phyloP scores from a whole-genome alignment of 2,113 vertebrate genomes.

The Hyperoodon ampullatus region DNA sequence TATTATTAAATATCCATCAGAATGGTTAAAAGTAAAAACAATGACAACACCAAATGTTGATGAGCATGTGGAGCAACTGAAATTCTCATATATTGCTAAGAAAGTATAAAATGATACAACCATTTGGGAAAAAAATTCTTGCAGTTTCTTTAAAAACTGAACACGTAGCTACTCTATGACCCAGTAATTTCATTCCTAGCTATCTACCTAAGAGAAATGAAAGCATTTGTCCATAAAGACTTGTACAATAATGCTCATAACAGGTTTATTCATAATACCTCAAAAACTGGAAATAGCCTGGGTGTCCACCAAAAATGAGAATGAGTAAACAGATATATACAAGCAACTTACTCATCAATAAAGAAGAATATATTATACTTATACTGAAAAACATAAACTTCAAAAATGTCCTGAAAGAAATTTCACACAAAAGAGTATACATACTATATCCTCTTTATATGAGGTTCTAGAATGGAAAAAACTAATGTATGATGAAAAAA shows the following conservation, averaged over 20 bases:
- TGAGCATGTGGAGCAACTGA: not conserved
- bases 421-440: not conserved
- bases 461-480: not conserved
- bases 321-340: not conserved
- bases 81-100: not conserved
- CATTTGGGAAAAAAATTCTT: not conserved
- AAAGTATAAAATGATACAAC: not conserved
- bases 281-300: not conserved
- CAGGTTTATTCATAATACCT: not conserved
- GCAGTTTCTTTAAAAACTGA: not conserved
- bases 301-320: not conserved
- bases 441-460: not conserved
- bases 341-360: not conserved
- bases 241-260: not conserved
- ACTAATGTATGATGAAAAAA: not conserved
- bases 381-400: not conserved
- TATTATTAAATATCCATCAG: not conserved
- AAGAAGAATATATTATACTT: not conserved
- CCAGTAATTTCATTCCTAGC: not conserved
- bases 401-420: constrained; percentile 2
- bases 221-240: not conserved
- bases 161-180: not conserved
- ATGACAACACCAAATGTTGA: not conserved
- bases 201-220: not conserved
- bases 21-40: not conserved